A percentile compares a stretch with the other conserved stretches of the same genome.
Evolutionary conservation across 2,888 invertebrate genomes (phyloP).

Genomic region (Stenodema calcarata): DNA sequence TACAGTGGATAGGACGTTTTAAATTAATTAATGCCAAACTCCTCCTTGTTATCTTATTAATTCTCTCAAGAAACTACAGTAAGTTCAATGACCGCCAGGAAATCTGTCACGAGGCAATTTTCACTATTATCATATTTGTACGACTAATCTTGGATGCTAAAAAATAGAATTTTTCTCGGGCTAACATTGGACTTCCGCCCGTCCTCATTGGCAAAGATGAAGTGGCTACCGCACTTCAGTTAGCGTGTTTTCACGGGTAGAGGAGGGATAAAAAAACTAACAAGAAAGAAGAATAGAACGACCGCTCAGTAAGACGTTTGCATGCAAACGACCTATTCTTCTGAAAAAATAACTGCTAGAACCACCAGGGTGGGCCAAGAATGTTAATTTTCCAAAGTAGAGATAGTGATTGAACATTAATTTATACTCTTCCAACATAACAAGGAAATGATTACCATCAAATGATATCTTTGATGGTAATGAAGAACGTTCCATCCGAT

Average conservation of each 20-base stretch:
- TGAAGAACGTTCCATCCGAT: not conserved
- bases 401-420: not conserved
- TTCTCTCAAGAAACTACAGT: no score
- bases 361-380: not conserved
- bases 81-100: no score
- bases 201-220: not conserved
- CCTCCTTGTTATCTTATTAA: no score
- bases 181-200: not conserved
- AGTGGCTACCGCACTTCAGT: not conserved
- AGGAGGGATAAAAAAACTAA: not conserved
- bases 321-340: constrained; percentile 33
- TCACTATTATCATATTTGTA: not conserved
- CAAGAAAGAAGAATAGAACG: not conserved
- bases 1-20: no score
- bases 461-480: not conserved
- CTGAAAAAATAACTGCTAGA: not conserved
- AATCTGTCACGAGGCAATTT: no score
- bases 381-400: not conserved
- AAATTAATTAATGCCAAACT: no score
- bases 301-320: constrained; percentile 33
- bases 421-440: not conserved
- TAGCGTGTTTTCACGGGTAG: not conserved
- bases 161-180: not conserved
- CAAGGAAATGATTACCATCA: not conserved
- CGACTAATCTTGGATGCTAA: not conserved